Conservation (phyloP, 2,888 invertebrate genomes). For the Eupithecia subumbrata region DNA sequence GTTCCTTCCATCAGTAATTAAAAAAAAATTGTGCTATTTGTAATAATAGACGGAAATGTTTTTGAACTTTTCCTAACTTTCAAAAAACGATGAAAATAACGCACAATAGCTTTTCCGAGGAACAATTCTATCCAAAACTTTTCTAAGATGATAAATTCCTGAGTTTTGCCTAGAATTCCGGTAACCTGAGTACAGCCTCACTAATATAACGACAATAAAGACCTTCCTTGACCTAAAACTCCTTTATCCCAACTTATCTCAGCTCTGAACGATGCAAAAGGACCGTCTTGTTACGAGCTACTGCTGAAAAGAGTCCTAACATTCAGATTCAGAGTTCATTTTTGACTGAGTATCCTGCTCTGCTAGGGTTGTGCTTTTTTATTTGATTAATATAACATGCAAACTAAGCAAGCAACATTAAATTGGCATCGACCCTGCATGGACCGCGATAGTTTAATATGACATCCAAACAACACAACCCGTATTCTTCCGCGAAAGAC, state of each 20-base stretch:
- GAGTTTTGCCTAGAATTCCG: constrained; percentile 8
- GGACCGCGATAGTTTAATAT: background rate
- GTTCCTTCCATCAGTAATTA: no score
- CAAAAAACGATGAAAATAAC: background rate
- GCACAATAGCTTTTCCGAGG: background rate
- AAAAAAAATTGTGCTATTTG: background rate
- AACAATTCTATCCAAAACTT: background rate
- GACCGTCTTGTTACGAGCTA: constrained; percentile 28
- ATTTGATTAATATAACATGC: no score
- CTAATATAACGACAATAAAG: constrained; percentile 61
- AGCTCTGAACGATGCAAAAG: constrained; percentile 67
- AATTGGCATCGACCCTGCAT: background rate
- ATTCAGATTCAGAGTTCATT: constrained; percentile 33
- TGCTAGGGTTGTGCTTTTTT: constrained; percentile 36
- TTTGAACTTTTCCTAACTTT: background rate
- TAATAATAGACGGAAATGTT: background rate
- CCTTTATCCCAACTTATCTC: constrained; percentile 69
- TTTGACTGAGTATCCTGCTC: constrained; percentile 23
- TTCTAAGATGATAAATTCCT: constrained; percentile 1
- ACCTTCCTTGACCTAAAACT: constrained; percentile 73
- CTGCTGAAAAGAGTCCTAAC: constrained; percentile 30
- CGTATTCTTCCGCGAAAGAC: background rate
- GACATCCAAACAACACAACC: background rate
- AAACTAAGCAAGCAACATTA: background rate
- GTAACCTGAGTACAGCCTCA: constrained; percentile 27